Conservation (phyloP, 2,113 vertebrate genomes). For the Baryphthengus martii region DNA sequence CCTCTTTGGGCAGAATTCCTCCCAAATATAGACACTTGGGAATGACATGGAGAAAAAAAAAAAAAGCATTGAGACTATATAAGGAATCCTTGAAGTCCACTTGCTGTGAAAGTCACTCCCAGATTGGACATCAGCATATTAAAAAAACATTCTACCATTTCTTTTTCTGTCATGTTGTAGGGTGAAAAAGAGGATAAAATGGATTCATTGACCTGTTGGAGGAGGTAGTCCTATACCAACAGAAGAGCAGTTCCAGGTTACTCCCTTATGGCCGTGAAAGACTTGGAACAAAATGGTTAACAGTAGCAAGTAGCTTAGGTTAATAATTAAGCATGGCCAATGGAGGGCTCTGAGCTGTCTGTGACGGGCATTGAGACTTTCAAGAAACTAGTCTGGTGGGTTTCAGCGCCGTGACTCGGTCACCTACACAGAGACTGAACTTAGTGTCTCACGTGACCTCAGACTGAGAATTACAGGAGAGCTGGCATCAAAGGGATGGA, state of each 20-base stretch:
- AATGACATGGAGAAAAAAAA: background rate
- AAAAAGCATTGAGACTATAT: background rate
- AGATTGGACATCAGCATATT: background rate
- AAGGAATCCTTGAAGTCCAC: background rate
- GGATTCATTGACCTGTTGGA: background rate
- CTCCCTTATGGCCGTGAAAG: background rate
- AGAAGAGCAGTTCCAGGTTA: background rate
- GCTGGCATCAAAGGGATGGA: background rate
- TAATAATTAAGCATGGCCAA: constrained; percentile 73
- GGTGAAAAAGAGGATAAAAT: background rate
- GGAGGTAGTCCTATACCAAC: background rate
- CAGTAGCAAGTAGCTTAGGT: constrained; percentile 35
- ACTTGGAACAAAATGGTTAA: constrained; percentile 51
- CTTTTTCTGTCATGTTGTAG: background rate
- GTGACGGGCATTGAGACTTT: background rate
- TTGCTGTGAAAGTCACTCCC: background rate
- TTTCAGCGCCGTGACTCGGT: background rate
- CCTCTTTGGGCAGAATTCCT: background rate
- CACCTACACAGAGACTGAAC: background rate
- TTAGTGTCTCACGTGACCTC: background rate
- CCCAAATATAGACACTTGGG: background rate
- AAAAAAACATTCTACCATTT: background rate
- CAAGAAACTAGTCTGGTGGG: constrained; percentile 52
- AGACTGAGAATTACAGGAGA: background rate
- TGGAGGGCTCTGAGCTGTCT: constrained; percentile 10